These are phyloP conservation scores for Cheilosia grossa DNA, from an alignment of 2,888 invertebrate genomes.

Conservation along the genomic window DNA sequence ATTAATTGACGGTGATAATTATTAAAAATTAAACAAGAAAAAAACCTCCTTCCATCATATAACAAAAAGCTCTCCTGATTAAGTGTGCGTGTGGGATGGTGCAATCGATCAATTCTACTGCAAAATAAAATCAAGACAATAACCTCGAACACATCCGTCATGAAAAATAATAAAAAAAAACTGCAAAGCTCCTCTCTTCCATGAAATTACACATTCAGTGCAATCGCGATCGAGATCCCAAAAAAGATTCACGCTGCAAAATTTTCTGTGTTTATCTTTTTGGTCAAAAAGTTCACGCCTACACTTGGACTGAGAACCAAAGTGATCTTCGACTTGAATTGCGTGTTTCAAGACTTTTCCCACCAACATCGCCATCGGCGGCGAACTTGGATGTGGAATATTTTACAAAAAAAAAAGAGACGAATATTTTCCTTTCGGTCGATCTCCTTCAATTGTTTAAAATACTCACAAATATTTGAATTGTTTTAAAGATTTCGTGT, in stretches of 20 bases:
- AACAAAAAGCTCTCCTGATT: not conserved
- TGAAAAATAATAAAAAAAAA: not conserved
- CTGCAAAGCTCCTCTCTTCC: constrained; percentile 15
- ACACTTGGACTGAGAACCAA: constrained; percentile 20
- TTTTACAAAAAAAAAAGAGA: constrained; percentile 9
- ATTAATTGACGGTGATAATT: not conserved
- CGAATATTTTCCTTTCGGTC: constrained; percentile 22
- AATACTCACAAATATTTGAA: constrained; percentile 21
- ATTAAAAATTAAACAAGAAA: too few relatives aligned
- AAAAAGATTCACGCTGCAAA: constrained; percentile 20
- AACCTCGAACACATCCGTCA: constrained; percentile 30
- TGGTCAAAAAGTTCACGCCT: constrained; percentile 49
- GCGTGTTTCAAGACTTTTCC: constrained; percentile 27
- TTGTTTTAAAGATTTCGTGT: not conserved
- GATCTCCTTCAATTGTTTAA: constrained; percentile 47
- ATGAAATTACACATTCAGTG: constrained; percentile 18
- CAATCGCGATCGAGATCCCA: constrained; percentile 12
- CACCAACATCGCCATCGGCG: not conserved
- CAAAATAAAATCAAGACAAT: constrained; percentile 15
- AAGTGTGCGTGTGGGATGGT: not conserved
- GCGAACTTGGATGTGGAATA: constrained; percentile 18
- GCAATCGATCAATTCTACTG: constrained; percentile 8
- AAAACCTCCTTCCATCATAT: too few relatives aligned
- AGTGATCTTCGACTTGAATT: constrained; percentile 23
- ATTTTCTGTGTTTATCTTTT: constrained; percentile 10